Conservation (phyloP, 2,888 invertebrate species). For the Kuschelorhynchus macadamiae region DNA sequence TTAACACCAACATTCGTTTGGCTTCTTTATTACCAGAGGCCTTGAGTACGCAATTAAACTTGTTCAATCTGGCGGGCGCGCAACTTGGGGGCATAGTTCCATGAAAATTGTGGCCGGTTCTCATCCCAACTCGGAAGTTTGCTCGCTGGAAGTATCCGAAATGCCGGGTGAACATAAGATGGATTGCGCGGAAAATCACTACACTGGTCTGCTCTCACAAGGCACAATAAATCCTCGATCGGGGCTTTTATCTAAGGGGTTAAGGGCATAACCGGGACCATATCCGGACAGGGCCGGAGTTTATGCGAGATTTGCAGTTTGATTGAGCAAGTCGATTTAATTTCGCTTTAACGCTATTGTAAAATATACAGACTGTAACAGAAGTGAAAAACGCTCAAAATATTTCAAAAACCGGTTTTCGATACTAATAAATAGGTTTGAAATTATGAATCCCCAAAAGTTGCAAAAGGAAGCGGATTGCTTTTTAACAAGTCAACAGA, state of each 20-base stretch:
- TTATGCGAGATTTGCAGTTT: background rate
- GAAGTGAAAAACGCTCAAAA: too few species aligned
- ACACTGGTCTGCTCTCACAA: conserved; percentile 61
- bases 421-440: too few species aligned
- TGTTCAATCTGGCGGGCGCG: conserved; percentile 15
- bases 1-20: background rate
- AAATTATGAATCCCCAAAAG: too few species aligned
- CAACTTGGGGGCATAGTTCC: conserved; percentile 24
- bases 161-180: conserved; percentile 55
- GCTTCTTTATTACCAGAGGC: background rate
- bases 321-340: too few species aligned
- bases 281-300: conserved; percentile 15
- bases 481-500: too few species aligned
- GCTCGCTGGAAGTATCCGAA: conserved; percentile 44
- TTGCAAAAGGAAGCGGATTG: too few species aligned
- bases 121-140: conserved; percentile 41
- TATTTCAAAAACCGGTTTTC: too few species aligned
- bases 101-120: conserved; percentile 36
- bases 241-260: conserved; percentile 44
- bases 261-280: conserved; percentile 17
- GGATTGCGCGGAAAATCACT: conserved; percentile 65
- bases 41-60: conserved; percentile 33
- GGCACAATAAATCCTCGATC: conserved; percentile 63
- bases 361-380: too few species aligned
- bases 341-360: too few species aligned